These are phyloP conservation scores for Acanthopleura granulata DNA, from an alignment of 2,888 invertebrate species.

Conservation along the genomic window DNA sequence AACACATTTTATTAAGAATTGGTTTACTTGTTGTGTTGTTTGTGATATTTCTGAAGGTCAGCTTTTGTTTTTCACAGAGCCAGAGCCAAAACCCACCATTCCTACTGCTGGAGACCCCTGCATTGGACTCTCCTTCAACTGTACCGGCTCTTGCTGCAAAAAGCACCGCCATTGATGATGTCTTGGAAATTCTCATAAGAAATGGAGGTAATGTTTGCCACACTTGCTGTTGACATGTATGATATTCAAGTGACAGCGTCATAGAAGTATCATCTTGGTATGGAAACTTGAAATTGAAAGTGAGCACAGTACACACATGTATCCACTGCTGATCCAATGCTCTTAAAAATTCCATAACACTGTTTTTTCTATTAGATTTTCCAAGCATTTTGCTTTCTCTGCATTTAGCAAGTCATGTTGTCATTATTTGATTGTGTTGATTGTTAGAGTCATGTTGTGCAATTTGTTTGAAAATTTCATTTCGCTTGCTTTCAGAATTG, in stretches of 20 bases:
- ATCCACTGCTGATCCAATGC: too few species aligned
- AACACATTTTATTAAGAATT: too few species aligned
- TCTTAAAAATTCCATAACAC: too few species aligned
- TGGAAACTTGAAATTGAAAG: too few species aligned
- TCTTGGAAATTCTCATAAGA: constrained; percentile 92
- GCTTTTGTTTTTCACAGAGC: neutral
- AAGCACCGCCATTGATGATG: constrained; percentile 86
- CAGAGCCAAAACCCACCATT: constrained; percentile 4
- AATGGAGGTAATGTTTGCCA: constrained; percentile 76
- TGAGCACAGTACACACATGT: too few species aligned
- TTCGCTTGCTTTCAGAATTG: constrained; percentile 74
- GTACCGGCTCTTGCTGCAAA: constrained; percentile 64
- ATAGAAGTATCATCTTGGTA: too few species aligned
- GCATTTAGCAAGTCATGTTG: too few species aligned
- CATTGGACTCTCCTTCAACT: neutral
- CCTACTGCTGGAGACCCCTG: neutral
- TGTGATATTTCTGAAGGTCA: too few species aligned
- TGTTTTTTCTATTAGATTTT: too few species aligned
- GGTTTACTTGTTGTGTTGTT: constrained; percentile 23
- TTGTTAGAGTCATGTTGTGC: neutral
- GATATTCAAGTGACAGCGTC: too few species aligned
- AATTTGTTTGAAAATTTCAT: neutral
- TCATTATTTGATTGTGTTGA: neutral
- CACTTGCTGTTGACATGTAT: too few species aligned
- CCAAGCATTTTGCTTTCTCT: too few species aligned